phyloP scores from a whole-genome alignment of 2,797 vertebrate species.

The Borostomias antarcticus region DNA sequence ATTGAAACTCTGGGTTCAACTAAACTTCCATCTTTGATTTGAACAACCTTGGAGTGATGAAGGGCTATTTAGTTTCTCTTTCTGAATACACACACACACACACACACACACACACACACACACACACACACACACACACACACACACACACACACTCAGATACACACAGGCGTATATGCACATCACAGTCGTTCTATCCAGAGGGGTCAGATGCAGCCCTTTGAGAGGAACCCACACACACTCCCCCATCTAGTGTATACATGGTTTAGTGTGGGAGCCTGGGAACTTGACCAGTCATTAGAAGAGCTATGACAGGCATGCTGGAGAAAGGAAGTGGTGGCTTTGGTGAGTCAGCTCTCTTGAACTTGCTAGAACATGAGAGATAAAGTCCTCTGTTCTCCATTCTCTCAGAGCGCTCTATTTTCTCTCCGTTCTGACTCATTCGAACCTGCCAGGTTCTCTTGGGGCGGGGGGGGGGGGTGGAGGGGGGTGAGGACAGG shows the following conservation, averaged over 20 bases:
- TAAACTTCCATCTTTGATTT: no score
- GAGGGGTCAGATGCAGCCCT: background rate
- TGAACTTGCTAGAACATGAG: constrained; percentile 6
- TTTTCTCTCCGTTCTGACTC: constrained; percentile 39
- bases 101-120: background rate
- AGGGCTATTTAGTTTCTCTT: no score
- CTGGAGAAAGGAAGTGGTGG: constrained; percentile 81
- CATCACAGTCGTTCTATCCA: background rate
- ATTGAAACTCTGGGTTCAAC: no score
- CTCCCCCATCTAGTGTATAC: constrained; percentile 16
- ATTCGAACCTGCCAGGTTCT: constrained; percentile 60
- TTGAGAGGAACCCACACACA: background rate
- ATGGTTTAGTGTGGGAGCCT: constrained; percentile 57
- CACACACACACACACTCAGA: background rate
- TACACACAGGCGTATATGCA: background rate
- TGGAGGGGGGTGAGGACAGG: constrained; percentile 15
- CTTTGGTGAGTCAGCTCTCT: constrained; percentile 26
- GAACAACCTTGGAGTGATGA: no score
- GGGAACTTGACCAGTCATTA: constrained; percentile 84
- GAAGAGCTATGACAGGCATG: constrained; percentile 77
- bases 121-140: no score
- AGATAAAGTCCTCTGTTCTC: background rate
- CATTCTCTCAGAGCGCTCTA: background rate
- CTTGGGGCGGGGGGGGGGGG: constrained; percentile 33
- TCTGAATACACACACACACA: background rate